Evolutionary conservation across 2,888 invertebrate genomes (phyloP), one percentile per base, ranked within the genome.

Genomic region (Xestia rhomboidea): DNA sequence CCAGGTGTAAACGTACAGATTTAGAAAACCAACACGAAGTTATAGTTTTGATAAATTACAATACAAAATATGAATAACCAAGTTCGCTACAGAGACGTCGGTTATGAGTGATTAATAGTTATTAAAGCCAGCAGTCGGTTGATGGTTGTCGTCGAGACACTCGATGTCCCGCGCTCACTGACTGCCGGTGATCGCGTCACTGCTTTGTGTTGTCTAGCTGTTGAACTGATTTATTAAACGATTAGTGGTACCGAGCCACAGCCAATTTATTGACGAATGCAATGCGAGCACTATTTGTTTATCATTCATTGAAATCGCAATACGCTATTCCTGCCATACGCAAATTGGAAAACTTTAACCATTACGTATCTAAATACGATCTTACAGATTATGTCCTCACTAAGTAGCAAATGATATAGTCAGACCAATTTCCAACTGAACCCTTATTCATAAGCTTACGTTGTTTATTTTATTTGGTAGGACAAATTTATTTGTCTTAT

Each of bases 331-430:
- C 30, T 49, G 54, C 15, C n/a, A n/a, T n/a, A 10, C 27, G n/a
- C 44, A 75, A 82, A 79, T 76, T 63, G 44, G 15, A 76, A 54
- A 60, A 66, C 41, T 66, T 75, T 24, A 34, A 41, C 13, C 24
- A 41, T 44, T 63, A 27, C 4, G 2, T 21, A 60, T 67, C 27
- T 41, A 66, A 75, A 15, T 49, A 21, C 21, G 24, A 60, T 51
- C 24, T 67, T 21, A 41, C 8, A 62, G 64, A 49, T 66, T 57
- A 15, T 66, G 34, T 15, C 27, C 34, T 34, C 41, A 67, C 49
- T 75, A 27, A 62, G 57, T 41, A 75, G 34, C 13, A 51, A 57
- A 27, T 27, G 4, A 4, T 11, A 18, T n/a, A 41, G 13, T 49
- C 10, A 49, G n/a, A 44, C 10, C 49, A 41, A 78, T 34, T 69